Evolutionary conservation across 1,140 invertebrate genomes (phyloP).

Genomic region (Parapsyche elsis): DNA sequence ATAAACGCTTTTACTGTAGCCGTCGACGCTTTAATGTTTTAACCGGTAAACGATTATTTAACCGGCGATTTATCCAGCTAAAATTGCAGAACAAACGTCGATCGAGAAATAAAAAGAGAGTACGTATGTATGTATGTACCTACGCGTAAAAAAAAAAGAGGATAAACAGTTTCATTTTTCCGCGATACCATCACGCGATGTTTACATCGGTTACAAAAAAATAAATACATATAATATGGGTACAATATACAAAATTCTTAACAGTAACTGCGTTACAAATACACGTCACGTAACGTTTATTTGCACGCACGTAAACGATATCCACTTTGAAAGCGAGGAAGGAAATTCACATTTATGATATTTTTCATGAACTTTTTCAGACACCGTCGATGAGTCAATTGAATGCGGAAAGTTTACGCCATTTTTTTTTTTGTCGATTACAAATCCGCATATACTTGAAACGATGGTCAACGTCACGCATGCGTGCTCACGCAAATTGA

Average conservation of each 20-base stretch:
- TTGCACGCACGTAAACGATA: not conserved
- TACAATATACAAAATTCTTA: too few species aligned
- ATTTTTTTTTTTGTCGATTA: too few species aligned
- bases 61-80: not conserved
- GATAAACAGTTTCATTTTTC: not conserved
- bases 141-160: constrained; percentile 1
- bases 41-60: constrained; percentile 17
- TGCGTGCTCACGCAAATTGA: not conserved
- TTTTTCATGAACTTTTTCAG: too few species aligned
- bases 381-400: too few species aligned
- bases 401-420: too few species aligned
- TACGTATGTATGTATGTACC: not conserved
- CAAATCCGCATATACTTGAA: not conserved
- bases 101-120: not conserved
- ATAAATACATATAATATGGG: too few species aligned
- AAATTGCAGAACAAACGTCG: not conserved
- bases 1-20: too few species aligned
- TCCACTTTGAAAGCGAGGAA: not conserved
- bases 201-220: not conserved
- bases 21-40: too few species aligned
- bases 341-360: not conserved
- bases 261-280: too few species aligned
- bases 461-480: constrained; percentile 9
- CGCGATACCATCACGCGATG: constrained; percentile 9
- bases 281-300: too few species aligned